These are phyloP conservation scores for Synergus umbraculus DNA, from an alignment of 2,888 invertebrate genomes.

Conservation along the genomic window DNA sequence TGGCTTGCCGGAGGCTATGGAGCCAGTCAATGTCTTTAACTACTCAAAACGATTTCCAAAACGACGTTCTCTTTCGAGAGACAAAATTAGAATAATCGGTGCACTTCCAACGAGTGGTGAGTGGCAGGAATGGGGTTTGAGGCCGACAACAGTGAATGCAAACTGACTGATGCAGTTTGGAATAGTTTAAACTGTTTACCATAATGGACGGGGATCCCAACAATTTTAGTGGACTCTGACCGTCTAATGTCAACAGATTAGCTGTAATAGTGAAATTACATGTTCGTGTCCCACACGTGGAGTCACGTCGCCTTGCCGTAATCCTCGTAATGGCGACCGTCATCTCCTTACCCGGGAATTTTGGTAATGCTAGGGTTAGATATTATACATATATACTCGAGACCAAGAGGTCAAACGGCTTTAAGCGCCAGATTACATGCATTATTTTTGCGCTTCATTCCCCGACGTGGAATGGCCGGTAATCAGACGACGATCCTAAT, in stretches of 20 bases:
- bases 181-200: slow-evolving; percentile 74
- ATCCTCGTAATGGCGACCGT: slow-evolving; percentile 65
- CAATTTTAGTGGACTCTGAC: slow-evolving; percentile 64
- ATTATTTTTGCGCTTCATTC: slow-evolving; percentile 72
- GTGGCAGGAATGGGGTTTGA: not conserved
- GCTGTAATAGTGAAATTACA: slow-evolving; percentile 77
- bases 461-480: slow-evolving; percentile 62
- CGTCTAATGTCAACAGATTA: slow-evolving; percentile 77
- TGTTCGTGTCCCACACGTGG: slow-evolving; percentile 68
- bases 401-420: slow-evolving; percentile 70
- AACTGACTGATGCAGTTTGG: slow-evolving; percentile 47
- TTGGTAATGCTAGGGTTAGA: slow-evolving; percentile 76
- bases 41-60: slow-evolving; percentile 38
- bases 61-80: slow-evolving; percentile 51
- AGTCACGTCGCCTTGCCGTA: slow-evolving; percentile 66
- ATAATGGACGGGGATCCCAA: slow-evolving; percentile 69
- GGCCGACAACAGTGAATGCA: slow-evolving; percentile 13
- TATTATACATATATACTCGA: slow-evolving; percentile 46
- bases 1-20: slow-evolving; percentile 7
- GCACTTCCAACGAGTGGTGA: slow-evolving; percentile 37
- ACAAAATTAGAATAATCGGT: slow-evolving; percentile 71
- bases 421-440: slow-evolving; percentile 72
- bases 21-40: slow-evolving; percentile 32
- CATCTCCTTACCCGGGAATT: slow-evolving; percentile 60
- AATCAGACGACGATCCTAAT: slow-evolving; percentile 59